Conservation (phyloP, 2,797 vertebrate genomes). For the Amniataba percoides region DNA sequence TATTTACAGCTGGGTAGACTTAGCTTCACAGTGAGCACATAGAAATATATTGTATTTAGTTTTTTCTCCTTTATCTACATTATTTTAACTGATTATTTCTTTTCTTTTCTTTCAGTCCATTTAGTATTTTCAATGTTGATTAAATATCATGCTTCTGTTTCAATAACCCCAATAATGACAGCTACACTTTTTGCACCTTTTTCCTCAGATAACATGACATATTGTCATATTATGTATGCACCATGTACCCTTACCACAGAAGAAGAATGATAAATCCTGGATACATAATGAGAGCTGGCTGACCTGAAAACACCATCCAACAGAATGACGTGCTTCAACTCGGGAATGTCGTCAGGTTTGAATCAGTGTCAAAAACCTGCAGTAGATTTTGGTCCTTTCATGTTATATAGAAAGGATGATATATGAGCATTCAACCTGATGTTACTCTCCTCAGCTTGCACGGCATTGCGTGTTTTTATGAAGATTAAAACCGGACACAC, state of each 20-base stretch:
- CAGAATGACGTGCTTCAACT: background rate
- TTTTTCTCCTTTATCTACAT: too few relatives aligned
- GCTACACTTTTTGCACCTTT: background rate
- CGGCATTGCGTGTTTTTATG: slow-evolving; percentile 16
- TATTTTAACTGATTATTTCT: background rate
- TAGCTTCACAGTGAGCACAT: background rate
- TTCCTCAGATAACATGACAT: background rate
- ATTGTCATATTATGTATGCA: background rate
- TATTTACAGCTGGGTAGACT: background rate
- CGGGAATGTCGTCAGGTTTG: background rate
- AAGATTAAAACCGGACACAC: slow-evolving; percentile 51
- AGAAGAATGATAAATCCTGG: background rate
- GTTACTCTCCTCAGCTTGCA: slow-evolving; percentile 1
- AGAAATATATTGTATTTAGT: background rate
- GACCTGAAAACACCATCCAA: background rate
- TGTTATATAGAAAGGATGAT: background rate
- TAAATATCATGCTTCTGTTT: background rate
- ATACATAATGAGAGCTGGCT: background rate
- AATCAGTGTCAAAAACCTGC: background rate
- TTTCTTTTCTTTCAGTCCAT: background rate
- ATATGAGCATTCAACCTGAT: background rate
- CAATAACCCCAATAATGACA: background rate
- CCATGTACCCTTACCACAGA: background rate
- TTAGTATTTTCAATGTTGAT: background rate
- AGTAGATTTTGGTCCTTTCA: background rate